These are phyloP conservation scores for Phyllotreta striolata DNA, from an alignment of 2,888 invertebrate genomes.

Conservation along the genomic window DNA sequence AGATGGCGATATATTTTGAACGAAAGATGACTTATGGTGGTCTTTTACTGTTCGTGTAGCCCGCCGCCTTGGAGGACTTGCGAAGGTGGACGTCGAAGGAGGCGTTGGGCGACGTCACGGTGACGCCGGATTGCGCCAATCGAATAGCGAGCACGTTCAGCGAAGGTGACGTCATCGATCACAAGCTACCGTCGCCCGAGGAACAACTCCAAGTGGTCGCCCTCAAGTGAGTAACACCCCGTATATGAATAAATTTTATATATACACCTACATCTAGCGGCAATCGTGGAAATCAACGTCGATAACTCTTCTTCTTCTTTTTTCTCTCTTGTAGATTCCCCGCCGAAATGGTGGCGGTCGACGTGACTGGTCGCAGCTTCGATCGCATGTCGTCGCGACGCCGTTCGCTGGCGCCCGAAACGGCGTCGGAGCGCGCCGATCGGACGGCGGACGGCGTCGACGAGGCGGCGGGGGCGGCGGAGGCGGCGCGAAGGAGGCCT, in stretches of 20 bases:
- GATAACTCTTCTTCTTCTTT: too few relatives aligned
- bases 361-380: conserved; percentile 88
- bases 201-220: conserved; percentile 85
- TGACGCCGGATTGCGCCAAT: conserved; percentile 79
- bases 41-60: conserved; percentile 64
- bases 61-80: conserved; percentile 79
- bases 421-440: conserved; percentile 56
- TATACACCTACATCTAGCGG: too few relatives aligned
- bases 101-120: conserved; percentile 83
- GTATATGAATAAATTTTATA: too few relatives aligned
- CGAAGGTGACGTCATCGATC: conserved; percentile 77
- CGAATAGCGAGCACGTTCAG: conserved; percentile 66
- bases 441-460: conserved; percentile 52
- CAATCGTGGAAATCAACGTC: too few relatives aligned
- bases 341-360: conserved; percentile 87
- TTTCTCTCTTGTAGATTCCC: too few relatives aligned
- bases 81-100: conserved; percentile 87
- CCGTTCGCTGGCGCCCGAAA: conserved; percentile 74
- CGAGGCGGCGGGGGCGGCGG: conserved; percentile 67
- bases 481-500: conserved; percentile 77
- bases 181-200: conserved; percentile 86
- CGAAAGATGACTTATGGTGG: background rate
- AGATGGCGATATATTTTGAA: background rate
- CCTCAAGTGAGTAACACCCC: conserved; percentile 77
- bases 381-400: conserved; percentile 87